Evolutionary conservation across 2,888 invertebrate genomes (phyloP).

Genomic region (Harpalus rubripes): DNA sequence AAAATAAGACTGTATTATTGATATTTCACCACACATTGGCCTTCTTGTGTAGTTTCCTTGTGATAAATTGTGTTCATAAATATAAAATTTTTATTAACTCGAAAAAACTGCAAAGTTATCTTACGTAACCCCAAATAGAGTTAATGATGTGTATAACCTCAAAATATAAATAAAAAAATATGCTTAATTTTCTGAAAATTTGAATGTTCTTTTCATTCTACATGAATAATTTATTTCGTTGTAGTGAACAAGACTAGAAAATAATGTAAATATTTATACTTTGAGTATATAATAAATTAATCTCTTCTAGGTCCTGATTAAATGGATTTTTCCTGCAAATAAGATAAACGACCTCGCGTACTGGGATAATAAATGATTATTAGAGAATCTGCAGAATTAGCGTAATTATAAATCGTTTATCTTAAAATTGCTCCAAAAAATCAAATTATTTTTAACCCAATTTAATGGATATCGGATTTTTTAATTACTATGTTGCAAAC

Average conservation of each 20-base stretch:
- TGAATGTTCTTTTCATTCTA: not conserved
- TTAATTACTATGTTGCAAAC: constrained; percentile 5
- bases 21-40: no score
- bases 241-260: not conserved
- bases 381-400: constrained; percentile 35
- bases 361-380: constrained; percentile 37
- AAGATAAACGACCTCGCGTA: constrained; percentile 31
- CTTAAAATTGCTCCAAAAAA: constrained; percentile 38
- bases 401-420: constrained; percentile 43
- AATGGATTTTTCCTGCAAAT: constrained; percentile 45
- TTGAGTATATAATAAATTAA: not conserved
- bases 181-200: constrained; percentile 31
- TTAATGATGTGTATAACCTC: constrained; percentile 22
- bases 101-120: constrained; percentile 18
- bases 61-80: constrained; percentile 34
- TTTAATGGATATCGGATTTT: constrained; percentile 36
- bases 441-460: constrained; percentile 33
- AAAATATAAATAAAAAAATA: constrained; percentile 34
- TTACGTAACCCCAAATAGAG: constrained; percentile 2
- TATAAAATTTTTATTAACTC: constrained; percentile 20
- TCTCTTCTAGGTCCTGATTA: not conserved
- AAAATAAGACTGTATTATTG: no score
- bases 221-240: not conserved
- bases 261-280: not conserved
- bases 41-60: not conserved